A percentile compares a stretch with the other conserved stretches of the same genome.
These are phyloP conservation scores for Ophiodon elongatus DNA, from an alignment of 2,113 vertebrate genomes.

Conservation along the genomic window DNA sequence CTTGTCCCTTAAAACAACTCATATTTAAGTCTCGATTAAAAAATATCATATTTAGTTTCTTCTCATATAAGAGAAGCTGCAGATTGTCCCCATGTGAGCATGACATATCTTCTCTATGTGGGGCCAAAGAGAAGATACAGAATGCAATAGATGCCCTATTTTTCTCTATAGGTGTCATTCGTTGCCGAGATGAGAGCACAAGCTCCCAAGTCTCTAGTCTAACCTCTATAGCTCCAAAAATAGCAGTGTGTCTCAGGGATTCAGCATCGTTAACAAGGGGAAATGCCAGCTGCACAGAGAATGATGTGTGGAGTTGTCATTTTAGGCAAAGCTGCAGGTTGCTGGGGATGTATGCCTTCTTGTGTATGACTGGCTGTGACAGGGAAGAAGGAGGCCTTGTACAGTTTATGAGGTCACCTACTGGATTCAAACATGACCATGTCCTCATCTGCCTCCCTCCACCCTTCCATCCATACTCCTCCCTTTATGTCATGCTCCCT, in stretches of 20 bases:
- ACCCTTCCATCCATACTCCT: slow-evolving; percentile 22
- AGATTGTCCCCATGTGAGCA: background rate
- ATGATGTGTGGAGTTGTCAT: slow-evolving; percentile 59
- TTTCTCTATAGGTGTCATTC: slow-evolving; percentile 41
- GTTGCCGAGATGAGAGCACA: slow-evolving; percentile 40
- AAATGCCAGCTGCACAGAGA: slow-evolving; percentile 48
- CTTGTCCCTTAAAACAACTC: background rate
- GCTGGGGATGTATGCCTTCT: slow-evolving; percentile 22
- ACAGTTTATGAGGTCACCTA: slow-evolving; percentile 51
- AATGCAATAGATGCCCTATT: slow-evolving; percentile 26
- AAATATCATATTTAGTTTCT: background rate
- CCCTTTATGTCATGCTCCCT: slow-evolving; percentile 11
- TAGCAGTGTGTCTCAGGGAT: slow-evolving; percentile 56
- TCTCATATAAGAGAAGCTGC: background rate
- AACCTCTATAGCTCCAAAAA: slow-evolving; percentile 60
- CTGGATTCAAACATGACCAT: slow-evolving; percentile 29
- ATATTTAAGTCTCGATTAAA: background rate
- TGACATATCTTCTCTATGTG: background rate
- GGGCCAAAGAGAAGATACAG: slow-evolving; percentile 4
- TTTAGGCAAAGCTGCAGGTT: slow-evolving; percentile 41
- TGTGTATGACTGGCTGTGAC: slow-evolving; percentile 42
- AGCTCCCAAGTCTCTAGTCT: slow-evolving; percentile 27
- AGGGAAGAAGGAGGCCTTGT: slow-evolving; percentile 47
- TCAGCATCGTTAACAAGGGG: slow-evolving; percentile 44
- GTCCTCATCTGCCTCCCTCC: slow-evolving; percentile 47